Evolutionary conservation across 2,888 invertebrate species (phyloP).

Genomic region (Agrochola circellaris): DNA sequence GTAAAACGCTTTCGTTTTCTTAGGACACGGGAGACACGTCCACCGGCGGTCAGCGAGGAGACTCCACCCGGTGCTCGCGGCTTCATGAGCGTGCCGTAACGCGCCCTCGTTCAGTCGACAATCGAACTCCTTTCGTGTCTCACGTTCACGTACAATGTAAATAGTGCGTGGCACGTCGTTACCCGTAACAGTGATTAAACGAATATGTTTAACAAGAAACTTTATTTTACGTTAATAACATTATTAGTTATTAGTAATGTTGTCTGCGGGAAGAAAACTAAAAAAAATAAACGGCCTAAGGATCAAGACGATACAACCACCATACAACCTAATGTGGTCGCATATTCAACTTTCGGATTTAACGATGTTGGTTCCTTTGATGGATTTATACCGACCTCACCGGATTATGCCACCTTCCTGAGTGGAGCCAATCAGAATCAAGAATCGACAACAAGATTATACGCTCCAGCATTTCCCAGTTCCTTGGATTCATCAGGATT

Average conservation of each 20-base stretch:
- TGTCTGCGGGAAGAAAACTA: slow-evolving; percentile 79
- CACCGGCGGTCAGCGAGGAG: slow-evolving; percentile 70
- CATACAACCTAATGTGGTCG: slow-evolving; percentile 85
- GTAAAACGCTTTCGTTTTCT: slow-evolving; percentile 89
- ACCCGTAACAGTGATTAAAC: slow-evolving; percentile 72
- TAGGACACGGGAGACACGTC: slow-evolving; percentile 77
- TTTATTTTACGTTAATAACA: slow-evolving; percentile 77
- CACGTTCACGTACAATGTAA: slow-evolving; percentile 85
- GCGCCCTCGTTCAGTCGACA: slow-evolving; percentile 79
- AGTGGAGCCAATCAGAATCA: slow-evolving; percentile 77
- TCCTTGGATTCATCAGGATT: slow-evolving; percentile 80
- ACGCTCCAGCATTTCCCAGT: slow-evolving; percentile 85
- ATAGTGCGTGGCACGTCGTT: slow-evolving; percentile 74
- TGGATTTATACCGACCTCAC: slow-evolving; percentile 86
- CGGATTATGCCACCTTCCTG: slow-evolving; percentile 82
- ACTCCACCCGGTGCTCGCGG: slow-evolving; percentile 67
- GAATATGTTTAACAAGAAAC: slow-evolving; percentile 81
- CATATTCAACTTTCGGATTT: slow-evolving; percentile 87
- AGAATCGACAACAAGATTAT: slow-evolving; percentile 81
- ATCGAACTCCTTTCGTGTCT: slow-evolving; percentile 79
- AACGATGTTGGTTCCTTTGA: slow-evolving; percentile 86
- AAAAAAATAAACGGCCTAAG: slow-evolving; percentile 78
- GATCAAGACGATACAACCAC: slow-evolving; percentile 79
- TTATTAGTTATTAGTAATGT: slow-evolving; percentile 71
- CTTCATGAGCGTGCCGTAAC: slow-evolving; percentile 70